phyloP scores from a whole-genome alignment of 1,140 invertebrate genomes.

The Eriosoma lanigerum region DNA sequence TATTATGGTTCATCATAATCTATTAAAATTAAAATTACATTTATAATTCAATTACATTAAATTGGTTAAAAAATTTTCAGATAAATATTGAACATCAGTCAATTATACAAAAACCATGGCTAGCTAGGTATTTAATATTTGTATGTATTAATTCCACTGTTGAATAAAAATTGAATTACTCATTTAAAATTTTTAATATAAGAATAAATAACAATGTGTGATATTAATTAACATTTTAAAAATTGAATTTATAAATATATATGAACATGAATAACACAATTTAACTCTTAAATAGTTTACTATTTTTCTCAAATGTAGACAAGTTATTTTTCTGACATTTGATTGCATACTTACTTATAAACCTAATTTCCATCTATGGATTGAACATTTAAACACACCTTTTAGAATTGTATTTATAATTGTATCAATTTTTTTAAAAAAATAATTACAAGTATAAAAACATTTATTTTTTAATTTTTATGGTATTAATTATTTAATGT shows the following conservation, averaged over 20 bases:
- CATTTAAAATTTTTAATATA: background rate
- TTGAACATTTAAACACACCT: too few species aligned
- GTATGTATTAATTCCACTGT: background rate
- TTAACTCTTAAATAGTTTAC: background rate
- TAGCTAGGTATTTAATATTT: background rate
- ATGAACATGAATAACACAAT: background rate
- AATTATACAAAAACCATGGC: background rate
- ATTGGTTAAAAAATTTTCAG: background rate
- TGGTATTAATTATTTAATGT: too few species aligned
- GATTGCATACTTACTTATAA: too few species aligned
- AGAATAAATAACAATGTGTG: background rate
- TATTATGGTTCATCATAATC: constrained; percentile 24
- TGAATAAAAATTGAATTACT: background rate
- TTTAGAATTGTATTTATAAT: too few species aligned
- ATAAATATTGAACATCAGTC: too few species aligned
- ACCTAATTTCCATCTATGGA: too few species aligned
- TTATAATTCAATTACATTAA: background rate
- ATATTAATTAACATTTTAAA: background rate
- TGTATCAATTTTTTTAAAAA: too few species aligned
- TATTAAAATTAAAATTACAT: background rate
- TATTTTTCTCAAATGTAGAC: too few species aligned
- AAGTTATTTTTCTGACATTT: too few species aligned
- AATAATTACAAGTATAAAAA: too few species aligned
- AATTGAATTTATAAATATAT: background rate
- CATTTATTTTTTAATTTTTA: too few species aligned